Conservation (phyloP, 2,113 vertebrate genomes). For the Acinonyx jubatus region DNA sequence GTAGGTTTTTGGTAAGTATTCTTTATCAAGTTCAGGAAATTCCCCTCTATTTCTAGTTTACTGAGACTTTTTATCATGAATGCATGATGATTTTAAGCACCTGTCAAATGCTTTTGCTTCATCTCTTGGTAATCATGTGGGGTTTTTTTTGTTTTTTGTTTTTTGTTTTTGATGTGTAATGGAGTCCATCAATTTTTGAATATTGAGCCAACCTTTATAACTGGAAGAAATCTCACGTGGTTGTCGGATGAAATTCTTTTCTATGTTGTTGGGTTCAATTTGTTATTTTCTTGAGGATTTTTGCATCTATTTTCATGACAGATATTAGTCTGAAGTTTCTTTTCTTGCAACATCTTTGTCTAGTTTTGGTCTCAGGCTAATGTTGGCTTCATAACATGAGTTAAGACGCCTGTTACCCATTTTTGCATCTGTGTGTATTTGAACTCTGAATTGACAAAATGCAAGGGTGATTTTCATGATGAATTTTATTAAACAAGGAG, state of each 20-base stretch:
- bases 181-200: background rate
- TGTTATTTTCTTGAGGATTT: background rate
- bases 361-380: background rate
- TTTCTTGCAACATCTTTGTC: background rate
- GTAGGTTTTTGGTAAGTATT: background rate
- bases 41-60: background rate
- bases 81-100: background rate
- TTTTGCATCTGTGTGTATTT: background rate
- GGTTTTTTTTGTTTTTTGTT: background rate
- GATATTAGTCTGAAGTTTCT: background rate
- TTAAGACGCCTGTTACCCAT: background rate
- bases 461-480: background rate
- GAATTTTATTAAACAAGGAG: background rate
- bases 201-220: background rate
- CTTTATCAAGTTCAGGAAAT: background rate
- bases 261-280: background rate
- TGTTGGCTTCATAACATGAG: too few species aligned
- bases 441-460: background rate
- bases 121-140: background rate
- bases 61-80: background rate
- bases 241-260: background rate
- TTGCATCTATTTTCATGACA: background rate
- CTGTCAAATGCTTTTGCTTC: background rate
- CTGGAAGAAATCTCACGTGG: background rate
- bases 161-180: background rate